A percentile compares a stretch with the other conserved stretches of the same genome.
Conservation (phyloP, 2,797 vertebrate species). For the Cygnus olor region DNA sequence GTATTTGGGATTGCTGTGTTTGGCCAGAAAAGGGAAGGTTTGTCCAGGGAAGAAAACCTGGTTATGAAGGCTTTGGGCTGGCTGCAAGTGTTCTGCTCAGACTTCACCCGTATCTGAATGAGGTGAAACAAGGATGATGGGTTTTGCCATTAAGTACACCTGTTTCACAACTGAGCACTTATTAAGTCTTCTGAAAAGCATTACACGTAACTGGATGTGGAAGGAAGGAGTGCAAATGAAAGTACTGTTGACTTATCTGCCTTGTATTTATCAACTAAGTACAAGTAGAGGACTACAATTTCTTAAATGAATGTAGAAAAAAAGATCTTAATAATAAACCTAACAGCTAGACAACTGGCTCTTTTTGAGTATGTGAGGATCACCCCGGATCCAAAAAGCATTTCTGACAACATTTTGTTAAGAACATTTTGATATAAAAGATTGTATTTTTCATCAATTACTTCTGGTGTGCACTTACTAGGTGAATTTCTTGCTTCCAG, state of each 20-base stretch:
- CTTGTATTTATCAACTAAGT: background rate
- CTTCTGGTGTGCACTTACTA: background rate
- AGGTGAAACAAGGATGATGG: background rate
- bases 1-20: background rate
- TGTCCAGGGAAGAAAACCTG: background rate
- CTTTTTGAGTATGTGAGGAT: background rate
- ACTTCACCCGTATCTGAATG: background rate
- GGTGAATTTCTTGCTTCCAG: background rate
- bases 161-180: background rate
- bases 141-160: background rate
- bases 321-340: background rate
- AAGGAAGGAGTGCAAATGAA: background rate
- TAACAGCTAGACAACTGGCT: background rate
- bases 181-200: background rate
- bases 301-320: background rate
- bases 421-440: background rate
- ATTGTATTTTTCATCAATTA: background rate
- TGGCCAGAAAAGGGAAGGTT: background rate
- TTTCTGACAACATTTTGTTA: background rate
- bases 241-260: background rate
- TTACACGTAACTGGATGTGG: background rate
- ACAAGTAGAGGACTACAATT: background rate
- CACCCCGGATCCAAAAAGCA: background rate
- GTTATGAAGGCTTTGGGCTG: fast-evolving
- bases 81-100: background rate